Percentiles rank a stretch among this genome's conserved stretches.
Conservation (phyloP, 2,113 vertebrate species). For the Chionomys nivalis region DNA sequence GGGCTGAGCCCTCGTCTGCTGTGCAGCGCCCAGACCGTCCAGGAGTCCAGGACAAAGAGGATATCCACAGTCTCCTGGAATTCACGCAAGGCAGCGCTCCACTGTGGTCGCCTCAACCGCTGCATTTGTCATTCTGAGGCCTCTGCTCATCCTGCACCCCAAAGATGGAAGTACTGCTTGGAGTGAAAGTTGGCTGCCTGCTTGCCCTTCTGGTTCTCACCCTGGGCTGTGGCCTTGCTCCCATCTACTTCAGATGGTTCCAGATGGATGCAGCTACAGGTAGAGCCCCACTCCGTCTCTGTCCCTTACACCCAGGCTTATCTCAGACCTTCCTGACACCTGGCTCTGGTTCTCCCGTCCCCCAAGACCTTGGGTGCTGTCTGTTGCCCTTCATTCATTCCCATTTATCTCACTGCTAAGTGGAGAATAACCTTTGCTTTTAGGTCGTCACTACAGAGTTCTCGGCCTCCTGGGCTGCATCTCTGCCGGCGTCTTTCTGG, state of each 20-base stretch:
- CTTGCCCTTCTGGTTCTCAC: constrained; percentile 75
- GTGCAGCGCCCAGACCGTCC: background rate
- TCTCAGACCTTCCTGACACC: background rate
- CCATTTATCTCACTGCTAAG: background rate
- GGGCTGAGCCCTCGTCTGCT: constrained; percentile 51
- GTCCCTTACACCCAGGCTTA: background rate
- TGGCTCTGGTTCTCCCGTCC: background rate
- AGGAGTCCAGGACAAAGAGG: background rate
- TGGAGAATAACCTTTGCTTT: background rate
- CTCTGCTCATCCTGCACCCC: background rate
- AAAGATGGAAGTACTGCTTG: constrained; percentile 79
- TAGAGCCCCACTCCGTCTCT: constrained; percentile 23
- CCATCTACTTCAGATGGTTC: constrained; percentile 80
- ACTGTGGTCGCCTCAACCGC: background rate
- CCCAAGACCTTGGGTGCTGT: background rate
- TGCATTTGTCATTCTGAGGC: background rate
- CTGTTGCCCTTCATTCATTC: background rate
- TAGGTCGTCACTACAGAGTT: constrained; percentile 76
- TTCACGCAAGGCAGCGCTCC: background rate
- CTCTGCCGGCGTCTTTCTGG: constrained; percentile 83
- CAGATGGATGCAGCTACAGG: constrained; percentile 79
- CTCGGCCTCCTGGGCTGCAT: constrained; percentile 80
- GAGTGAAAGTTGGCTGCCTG: constrained; percentile 79
- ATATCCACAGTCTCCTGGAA: constrained; percentile 15
- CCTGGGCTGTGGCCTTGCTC: constrained; percentile 78